Evolutionary conservation across 2,113 vertebrate species (phyloP).

Genomic region (Gallinago jamesoni): DNA sequence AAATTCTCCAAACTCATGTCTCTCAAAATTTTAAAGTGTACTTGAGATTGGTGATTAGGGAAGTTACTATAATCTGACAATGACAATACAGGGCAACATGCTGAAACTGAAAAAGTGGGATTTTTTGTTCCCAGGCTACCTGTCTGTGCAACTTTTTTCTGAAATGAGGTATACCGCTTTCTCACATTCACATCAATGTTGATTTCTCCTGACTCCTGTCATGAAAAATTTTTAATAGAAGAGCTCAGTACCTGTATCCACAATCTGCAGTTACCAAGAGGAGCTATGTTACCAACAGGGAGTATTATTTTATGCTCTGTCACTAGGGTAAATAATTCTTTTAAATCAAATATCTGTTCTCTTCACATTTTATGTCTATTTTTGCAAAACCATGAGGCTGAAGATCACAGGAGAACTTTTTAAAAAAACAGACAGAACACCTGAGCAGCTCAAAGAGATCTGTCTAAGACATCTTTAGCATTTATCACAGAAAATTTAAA

Average conservation of each 20-base stretch:
- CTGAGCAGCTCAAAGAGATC: neutral
- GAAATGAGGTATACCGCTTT: neutral
- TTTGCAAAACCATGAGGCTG: neutral
- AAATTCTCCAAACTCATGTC: neutral
- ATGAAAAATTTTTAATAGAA: neutral
- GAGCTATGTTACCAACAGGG: neutral
- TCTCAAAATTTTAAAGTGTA: neutral
- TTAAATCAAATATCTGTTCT: neutral
- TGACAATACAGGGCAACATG: neutral
- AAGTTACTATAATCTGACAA: neutral
- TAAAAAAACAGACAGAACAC: neutral
- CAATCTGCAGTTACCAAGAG: neutral
- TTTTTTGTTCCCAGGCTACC: neutral
- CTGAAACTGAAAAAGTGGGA: neutral
- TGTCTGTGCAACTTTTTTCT: neutral
- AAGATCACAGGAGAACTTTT: neutral
- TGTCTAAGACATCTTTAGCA: neutral
- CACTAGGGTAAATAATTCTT: neutral
- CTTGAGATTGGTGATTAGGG: neutral
- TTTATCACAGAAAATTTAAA: neutral
- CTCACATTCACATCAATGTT: neutral
- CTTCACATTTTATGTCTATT: neutral
- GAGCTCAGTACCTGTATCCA: neutral
- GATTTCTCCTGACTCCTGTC: neutral
- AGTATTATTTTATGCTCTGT: neutral